Percentiles rank a stretch among this genome's conserved stretches.
These are phyloP conservation scores for Meta bourneti DNA, from an alignment of 2,888 invertebrate genomes.

Conservation along the genomic window DNA sequence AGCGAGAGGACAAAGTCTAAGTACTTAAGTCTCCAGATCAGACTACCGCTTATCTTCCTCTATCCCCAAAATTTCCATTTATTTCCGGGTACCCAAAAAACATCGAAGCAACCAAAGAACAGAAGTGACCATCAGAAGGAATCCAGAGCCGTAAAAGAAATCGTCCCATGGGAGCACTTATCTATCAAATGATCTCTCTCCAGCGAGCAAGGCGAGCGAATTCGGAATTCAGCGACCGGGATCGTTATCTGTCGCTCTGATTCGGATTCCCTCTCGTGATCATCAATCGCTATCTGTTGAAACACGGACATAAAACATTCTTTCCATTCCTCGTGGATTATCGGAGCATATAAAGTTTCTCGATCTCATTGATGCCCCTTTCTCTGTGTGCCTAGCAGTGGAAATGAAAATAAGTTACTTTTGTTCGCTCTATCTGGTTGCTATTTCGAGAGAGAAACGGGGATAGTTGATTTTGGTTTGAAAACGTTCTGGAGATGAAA, in stretches of 20 bases:
- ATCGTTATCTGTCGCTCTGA: conserved; percentile 30
- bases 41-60: too few relatives aligned
- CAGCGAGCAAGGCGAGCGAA: background rate
- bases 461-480: background rate
- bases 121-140: background rate
- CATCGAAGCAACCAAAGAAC: background rate
- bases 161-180: background rate
- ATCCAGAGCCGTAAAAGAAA: conserved; percentile 24
- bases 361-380: background rate
- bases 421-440: background rate
- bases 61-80: too few relatives aligned
- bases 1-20: too few relatives aligned
- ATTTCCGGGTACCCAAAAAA: background rate
- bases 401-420: background rate
- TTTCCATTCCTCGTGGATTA: background rate
- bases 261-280: background rate
- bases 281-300: background rate
- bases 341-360: background rate
- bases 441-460: background rate
- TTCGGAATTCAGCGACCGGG: conserved; percentile 4
- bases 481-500: background rate
- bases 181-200: background rate
- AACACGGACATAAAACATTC: background rate
- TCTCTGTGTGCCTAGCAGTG: background rate
- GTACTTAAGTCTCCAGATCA: too few relatives aligned